A percentile compares a stretch with the other conserved stretches of the same genome.
Conservation (phyloP, 1,140 invertebrate genomes). For the Neodiprion virginianus region DNA sequence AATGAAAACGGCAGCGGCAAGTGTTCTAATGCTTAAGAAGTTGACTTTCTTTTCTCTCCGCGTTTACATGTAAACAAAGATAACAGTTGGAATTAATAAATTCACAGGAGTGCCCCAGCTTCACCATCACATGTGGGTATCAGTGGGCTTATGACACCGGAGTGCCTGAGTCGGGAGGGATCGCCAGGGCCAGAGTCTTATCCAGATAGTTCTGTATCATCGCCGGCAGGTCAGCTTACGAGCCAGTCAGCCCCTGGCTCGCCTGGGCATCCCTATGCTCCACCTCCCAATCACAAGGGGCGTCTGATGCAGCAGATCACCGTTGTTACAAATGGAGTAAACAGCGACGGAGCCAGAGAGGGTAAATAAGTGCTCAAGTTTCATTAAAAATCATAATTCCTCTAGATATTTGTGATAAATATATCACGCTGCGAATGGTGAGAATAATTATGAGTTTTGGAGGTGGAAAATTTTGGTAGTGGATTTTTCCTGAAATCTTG, state of each 20-base stretch:
- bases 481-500: no score
- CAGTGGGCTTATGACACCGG: constrained; percentile 85
- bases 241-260: constrained; percentile 77
- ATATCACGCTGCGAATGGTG: no score
- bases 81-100: constrained; percentile 2
- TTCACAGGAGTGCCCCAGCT: constrained; percentile 86
- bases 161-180: constrained; percentile 85
- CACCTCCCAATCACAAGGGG: constrained; percentile 61
- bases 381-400: no score
- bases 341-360: constrained; percentile 64
- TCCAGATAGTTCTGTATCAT: constrained; percentile 64
- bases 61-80: no score
- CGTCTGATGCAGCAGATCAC: constrained; percentile 68
- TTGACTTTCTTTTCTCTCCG: no score
- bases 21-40: no score
- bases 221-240: constrained; percentile 63
- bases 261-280: constrained; percentile 65
- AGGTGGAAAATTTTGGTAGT: no score
- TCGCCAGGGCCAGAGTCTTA: constrained; percentile 74
- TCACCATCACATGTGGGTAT: constrained; percentile 90
- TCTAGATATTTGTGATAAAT: no score
- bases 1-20: no score
- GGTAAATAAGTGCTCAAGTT: constrained; percentile 48
- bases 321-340: constrained; percentile 69
- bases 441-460: no score